Evolutionary conservation across 2,113 vertebrate genomes (phyloP), one percentile per base, ranked within the genome.

Genomic region (Salminus brasiliensis): DNA sequence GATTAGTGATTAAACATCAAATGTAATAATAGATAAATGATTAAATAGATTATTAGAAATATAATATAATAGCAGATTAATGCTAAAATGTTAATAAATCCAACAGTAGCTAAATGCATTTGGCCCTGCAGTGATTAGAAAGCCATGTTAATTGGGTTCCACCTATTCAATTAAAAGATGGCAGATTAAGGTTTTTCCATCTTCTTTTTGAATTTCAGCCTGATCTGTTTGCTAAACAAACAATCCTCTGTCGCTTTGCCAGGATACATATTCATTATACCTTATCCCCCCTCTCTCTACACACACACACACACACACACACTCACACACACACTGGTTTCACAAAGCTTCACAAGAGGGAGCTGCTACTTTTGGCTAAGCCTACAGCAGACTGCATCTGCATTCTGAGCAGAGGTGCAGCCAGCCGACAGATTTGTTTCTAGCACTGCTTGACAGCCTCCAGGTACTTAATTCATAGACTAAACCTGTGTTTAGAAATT

Each of bases 141-240:
- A n/a, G n/a, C 21, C 4, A 1, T n/a, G 47, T 52, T 18, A 52
- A 13, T n/a, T 5, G 21, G 21, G 21, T 21, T 16, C 18, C 4
- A 21, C 47, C 16, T 1, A n/a, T n/a, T 41, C 39, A 41, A 41
- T 41, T 41, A 5, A 5, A 41, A 41, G n/a, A n/a, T n/a, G n/a
- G n/a, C n/a, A n/a, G n/a, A n/a, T n/a, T n/a, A 41, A 41, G 10
- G 10, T 5, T 41, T 4, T 41, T 41, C 39, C 39, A 5, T 41
- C 47, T n/a, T 52, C 47, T n/a, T 52, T 18, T 18, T n/a, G 47
- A 55, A 55, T 25, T 25, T n/a, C 52, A 10, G 13, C 52, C 52
- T 55, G n/a, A 55, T 23, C 52, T 55, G n/a, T 55, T n/a, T 55
- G 52, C 52, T 55, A 55, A 55, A 11, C 52, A 55, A 55, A 55